Conservation (phyloP, 2,888 invertebrate genomes). For the Pandemis heparana region DNA sequence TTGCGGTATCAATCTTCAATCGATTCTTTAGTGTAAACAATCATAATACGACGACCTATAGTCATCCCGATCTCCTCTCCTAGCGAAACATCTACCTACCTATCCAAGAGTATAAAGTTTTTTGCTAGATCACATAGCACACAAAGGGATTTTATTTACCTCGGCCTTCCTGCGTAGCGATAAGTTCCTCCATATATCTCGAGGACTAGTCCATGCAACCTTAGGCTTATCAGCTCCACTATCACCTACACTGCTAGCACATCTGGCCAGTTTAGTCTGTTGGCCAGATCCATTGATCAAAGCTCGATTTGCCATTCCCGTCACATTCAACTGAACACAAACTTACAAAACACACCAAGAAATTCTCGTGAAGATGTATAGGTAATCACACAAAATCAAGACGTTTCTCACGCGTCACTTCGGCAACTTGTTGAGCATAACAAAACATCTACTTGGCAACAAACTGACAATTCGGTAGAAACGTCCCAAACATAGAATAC, state of each 20-base stretch:
- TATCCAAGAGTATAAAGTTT: background rate
- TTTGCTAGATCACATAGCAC: background rate
- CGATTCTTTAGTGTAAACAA: background rate
- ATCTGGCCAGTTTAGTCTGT: conserved; percentile 73
- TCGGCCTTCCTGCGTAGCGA: conserved; percentile 79
- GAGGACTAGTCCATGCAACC: conserved; percentile 80
- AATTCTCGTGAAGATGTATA: conserved; percentile 47
- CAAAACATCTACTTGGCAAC: conserved; percentile 49
- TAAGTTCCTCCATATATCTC: conserved; percentile 82
- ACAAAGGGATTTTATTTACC: conserved; percentile 59
- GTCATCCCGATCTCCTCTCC: background rate
- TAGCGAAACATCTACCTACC: background rate
- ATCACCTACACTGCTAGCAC: conserved; percentile 78
- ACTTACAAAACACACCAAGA: conserved; percentile 25
- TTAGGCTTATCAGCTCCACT: conserved; percentile 74
- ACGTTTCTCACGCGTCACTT: conserved; percentile 59
- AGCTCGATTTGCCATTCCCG: conserved; percentile 74
- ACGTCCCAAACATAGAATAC: conserved; percentile 15
- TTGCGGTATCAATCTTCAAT: background rate
- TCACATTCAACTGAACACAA: conserved; percentile 53
- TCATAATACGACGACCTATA: background rate
- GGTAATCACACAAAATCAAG: conserved; percentile 53
- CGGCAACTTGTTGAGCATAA: conserved; percentile 57
- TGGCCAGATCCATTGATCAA: conserved; percentile 65
- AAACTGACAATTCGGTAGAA: conserved; percentile 53